These are phyloP conservation scores for Iguana delicatissima DNA, from an alignment of 2,797 vertebrate genomes.

Conservation along the genomic window DNA sequence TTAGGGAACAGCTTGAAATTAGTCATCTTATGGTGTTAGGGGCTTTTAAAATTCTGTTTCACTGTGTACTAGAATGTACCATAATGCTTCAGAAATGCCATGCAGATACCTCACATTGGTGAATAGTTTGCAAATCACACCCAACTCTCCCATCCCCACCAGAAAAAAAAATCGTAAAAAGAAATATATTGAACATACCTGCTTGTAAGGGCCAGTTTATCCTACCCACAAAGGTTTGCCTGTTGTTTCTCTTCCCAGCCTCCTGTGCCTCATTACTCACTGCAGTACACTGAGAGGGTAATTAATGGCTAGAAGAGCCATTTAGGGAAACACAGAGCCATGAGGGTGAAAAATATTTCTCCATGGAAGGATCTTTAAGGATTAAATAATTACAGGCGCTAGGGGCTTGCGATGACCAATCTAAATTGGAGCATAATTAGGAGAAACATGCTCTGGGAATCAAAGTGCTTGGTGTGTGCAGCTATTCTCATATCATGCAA, in stretches of 20 bases:
- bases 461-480: constrained; percentile 76
- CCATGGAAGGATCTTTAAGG: constrained; percentile 82
- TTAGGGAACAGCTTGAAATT: constrained; percentile 19
- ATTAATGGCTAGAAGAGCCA: constrained; percentile 83
- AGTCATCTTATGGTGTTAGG: constrained; percentile 53
- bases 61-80: constrained; percentile 73
- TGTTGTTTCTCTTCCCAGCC: constrained; percentile 58
- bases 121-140: constrained; percentile 64
- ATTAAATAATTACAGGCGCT: constrained; percentile 85
- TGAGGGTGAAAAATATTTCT: constrained; percentile 83
- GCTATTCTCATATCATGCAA: constrained; percentile 80
- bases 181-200: constrained; percentile 67
- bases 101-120: constrained; percentile 45
- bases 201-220: constrained; percentile 48
- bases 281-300: constrained; percentile 83
- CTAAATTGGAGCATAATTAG: constrained; percentile 83
- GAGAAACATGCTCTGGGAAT: constrained; percentile 76
- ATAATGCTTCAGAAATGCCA: constrained; percentile 52
- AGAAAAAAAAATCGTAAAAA: constrained; percentile 57
- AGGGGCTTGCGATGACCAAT: constrained; percentile 82
- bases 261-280: constrained; percentile 74
- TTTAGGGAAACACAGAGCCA: constrained; percentile 81
- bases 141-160: constrained; percentile 46
- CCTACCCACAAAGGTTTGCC: constrained; percentile 72
- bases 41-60: constrained; percentile 72